phyloP scores from a whole-genome alignment of 2,113 vertebrate species.

The Carassius gibelio region DNA sequence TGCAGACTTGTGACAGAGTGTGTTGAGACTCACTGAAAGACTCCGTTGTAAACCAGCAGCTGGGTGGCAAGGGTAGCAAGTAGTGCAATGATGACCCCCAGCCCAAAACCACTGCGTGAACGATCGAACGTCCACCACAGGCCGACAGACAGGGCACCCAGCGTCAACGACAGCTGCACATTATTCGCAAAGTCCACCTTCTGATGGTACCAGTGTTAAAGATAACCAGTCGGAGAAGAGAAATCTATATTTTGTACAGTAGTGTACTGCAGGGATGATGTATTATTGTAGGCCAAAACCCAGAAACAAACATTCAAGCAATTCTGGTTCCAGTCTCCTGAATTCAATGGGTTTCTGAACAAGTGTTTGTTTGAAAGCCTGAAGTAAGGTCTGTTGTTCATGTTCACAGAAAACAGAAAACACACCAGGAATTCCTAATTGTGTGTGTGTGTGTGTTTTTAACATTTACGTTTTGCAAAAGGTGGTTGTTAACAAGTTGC shows the following conservation, averaged over 20 bases:
- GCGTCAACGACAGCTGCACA: conserved; percentile 89
- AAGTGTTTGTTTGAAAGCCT: too few relatives aligned
- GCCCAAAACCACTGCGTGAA: conserved; percentile 89
- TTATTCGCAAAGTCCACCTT: conserved; percentile 98
- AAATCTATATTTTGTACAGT: background rate
- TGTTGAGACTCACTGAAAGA: conserved; percentile 88
- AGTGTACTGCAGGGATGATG: background rate
- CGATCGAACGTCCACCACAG: conserved; percentile 98
- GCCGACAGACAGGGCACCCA: conserved; percentile 94
- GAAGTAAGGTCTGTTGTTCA: too few relatives aligned
- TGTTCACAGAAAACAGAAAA: too few relatives aligned
- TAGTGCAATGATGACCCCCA: conserved; percentile 89
- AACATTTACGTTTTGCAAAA: too few relatives aligned
- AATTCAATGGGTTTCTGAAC: too few relatives aligned
- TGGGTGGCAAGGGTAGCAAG: conserved; percentile 89
- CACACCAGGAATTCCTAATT: too few relatives aligned
- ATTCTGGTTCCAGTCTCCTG: background rate
- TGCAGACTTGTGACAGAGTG: background rate
- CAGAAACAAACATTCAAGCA: background rate
- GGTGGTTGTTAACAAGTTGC: too few relatives aligned
- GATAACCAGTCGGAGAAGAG: conserved; percentile 29
- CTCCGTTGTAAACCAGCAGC: conserved; percentile 91
- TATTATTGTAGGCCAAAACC: background rate
- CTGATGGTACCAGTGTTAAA: conserved; percentile 81
- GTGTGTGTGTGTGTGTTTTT: too few relatives aligned